These are phyloP conservation scores for Cryptomyrus ogoouensis DNA, from an alignment of 2,113 vertebrate genomes.

Conservation along the genomic window DNA sequence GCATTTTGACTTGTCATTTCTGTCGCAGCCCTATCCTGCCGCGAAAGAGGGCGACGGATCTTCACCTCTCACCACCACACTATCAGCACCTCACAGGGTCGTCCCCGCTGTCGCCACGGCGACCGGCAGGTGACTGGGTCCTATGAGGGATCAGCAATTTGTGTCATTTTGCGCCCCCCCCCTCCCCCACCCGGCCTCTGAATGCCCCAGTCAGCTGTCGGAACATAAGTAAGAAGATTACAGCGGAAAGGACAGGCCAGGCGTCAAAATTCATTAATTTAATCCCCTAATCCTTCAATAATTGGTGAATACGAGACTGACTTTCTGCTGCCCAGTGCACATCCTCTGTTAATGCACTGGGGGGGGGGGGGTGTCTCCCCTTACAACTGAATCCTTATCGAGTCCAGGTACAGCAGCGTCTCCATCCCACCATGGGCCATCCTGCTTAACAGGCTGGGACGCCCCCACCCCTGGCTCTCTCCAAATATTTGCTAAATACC, in stretches of 20 bases:
- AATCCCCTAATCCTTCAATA: slow-evolving; percentile 52
- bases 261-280: slow-evolving; percentile 59
- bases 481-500: slow-evolving; percentile 20
- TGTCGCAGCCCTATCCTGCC: slow-evolving; percentile 32
- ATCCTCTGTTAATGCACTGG: slow-evolving; percentile 42
- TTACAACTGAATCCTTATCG: slow-evolving; percentile 21
- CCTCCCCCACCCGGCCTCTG: slow-evolving; percentile 23
- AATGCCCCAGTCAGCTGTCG: slow-evolving; percentile 52
- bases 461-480: not conserved
- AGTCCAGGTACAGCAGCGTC: not conserved
- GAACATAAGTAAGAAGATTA: slow-evolving; percentile 58
- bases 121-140: slow-evolving; percentile 9
- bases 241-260: slow-evolving; percentile 50
- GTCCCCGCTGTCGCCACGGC: slow-evolving; percentile 9
- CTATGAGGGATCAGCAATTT: slow-evolving; percentile 39
- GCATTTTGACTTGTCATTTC: slow-evolving; percentile 31
- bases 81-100: slow-evolving; percentile 16
- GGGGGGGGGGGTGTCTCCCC: slow-evolving; percentile 26
- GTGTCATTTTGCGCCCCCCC: not conserved
- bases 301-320: slow-evolving; percentile 50
- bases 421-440: not conserved
- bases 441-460: not conserved
- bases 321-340: slow-evolving; percentile 54
- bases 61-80: not conserved
- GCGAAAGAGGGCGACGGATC: slow-evolving; percentile 5